A percentile compares a stretch with the other conserved stretches of the same genome.
phyloP scores from a whole-genome alignment of 37 sponge, comb jelly and placozoan genomes.

The Geodia barretti region DNA sequence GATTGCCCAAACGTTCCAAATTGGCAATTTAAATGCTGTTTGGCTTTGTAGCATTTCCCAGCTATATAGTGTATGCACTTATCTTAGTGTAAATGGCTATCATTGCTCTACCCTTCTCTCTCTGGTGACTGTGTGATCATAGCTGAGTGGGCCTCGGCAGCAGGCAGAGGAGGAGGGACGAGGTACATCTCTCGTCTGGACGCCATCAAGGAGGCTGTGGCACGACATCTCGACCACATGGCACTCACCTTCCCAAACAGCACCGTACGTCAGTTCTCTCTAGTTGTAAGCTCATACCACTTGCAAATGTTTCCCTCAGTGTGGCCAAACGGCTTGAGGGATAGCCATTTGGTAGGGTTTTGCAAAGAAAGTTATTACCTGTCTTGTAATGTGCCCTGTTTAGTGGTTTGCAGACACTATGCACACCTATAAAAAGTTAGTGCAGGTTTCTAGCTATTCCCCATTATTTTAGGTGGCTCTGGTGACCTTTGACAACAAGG shows the following conservation, averaged over 20 bases:
- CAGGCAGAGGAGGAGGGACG: slow-evolving; percentile 64
- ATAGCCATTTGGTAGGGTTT: no score
- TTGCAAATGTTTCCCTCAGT: no score
- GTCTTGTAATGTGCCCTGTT: no score
- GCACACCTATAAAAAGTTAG: no score
- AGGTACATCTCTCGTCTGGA: slow-evolving; percentile 78
- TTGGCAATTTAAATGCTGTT: no score
- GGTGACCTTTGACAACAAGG: slow-evolving; percentile 70
- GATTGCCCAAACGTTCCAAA: no score
- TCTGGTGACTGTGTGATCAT: not conserved
- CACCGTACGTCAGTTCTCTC: slow-evolving; percentile 57
- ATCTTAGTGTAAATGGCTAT: not conserved
- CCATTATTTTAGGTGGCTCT: slow-evolving; percentile 76
- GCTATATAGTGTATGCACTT: not conserved
- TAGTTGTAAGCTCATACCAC: no score
- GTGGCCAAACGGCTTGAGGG: no score
- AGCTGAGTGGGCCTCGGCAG: slow-evolving; percentile 81
- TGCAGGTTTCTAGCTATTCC: no score
- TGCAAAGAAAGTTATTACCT: no score
- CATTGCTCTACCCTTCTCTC: not conserved
- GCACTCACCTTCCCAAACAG: slow-evolving; percentile 63
- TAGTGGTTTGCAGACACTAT: no score
- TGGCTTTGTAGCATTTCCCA: no score
- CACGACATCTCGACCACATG: slow-evolving; percentile 79
- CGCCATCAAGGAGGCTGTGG: slow-evolving; percentile 89